Base-by-base conservation (phyloP, 37 sponge, comb jelly and placozoan species). In the Chondrilla cf. caribensis region DNA sequence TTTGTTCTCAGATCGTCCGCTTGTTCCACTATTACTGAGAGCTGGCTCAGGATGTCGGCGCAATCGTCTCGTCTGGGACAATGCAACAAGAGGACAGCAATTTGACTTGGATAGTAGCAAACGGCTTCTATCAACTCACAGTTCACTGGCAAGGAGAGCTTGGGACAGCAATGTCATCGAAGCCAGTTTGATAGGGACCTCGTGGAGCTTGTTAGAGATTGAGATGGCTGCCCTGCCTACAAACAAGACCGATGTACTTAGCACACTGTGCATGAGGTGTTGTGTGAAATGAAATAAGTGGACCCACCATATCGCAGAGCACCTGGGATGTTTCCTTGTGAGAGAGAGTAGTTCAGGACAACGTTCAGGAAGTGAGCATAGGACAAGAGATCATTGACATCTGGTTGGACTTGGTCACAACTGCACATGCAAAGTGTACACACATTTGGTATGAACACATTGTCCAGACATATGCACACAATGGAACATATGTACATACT, bases 1-100 rank as follows among this genome's bases (percentile, higher is more conserved):
- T 86, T 68, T 33, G 84, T 77, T 70, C 89, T 86, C 21, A 89
- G 82, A 71, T 93, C 93, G 44, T 88, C 89, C 35, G 89, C 82
- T 38, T 86, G 84, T 70, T 60, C 83, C 21, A 86, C 86, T n/a
- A 88, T 25, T 29, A 79, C 84, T 38, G 58, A 7, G 7, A 93
- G 38, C 54, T 88, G 65, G 33, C 81, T 84, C 68, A 93, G 60
- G 25, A 28, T 80, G 32, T 72, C 87, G 0, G 36, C 54, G 25
- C 78, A 75, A 6, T 85, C 55, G 0, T 83, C 68, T 32, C 14
- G 19, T 57, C 81, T 86, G 38, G 42, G 35, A 57, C 19, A 32
- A 28, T 70, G 42, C 29, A 8, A n/a, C 9, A 6, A 47, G 51
- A 11, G 11, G 11, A 47, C 51, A 47, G 51, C 51, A 47, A 47